Base-by-base conservation (phyloP, 2,113 vertebrate genomes). In the Epinephelus cyanopodus region DNA sequence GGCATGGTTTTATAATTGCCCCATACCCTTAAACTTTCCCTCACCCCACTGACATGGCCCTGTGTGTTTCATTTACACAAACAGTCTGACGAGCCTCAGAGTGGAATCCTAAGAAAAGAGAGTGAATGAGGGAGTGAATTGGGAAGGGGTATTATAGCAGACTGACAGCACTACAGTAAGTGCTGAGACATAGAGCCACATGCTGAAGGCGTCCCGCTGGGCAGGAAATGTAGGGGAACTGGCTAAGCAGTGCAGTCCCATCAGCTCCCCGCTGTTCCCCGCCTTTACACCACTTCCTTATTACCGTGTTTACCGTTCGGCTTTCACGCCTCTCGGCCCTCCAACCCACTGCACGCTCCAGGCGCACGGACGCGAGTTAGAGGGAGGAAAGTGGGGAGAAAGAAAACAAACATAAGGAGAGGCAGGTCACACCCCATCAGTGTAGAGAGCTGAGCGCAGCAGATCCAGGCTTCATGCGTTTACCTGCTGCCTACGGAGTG, bases 161-260 rank as follows among this genome's bases (percentile, higher is more conserved):
- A 91, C 92, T 90, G 94, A 95, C 95, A 94, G 95, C 94, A 88
- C 89, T 92, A 74, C 84, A 90, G 90, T 90, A 88, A 89, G 94
- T 93, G 89, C 95, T 94, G 95, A 91, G 91, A 83, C 94, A 92
- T 84, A 85, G 84, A 93, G 93, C 94, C 95, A 95, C 96, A 95
- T 95, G 96, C 95, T 91, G 96, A 93, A 96, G 95, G 90, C 93
- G 83, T 92, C 98, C 97, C 91, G 96, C 97, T 97, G 98, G 88
- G 97, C 96, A 96, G 96, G 97, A 97, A 98, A 98, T 97, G 97
- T 96, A 96, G 96, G 93, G 95, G 96, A 98, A 97, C 97, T 96
- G 96, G 95, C 95, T 96, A 96, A 96, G 95, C 96, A 95, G 93
- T 76, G 95, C 84, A 94, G 91, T 92, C 95, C 93, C 96, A 97